Base-by-base conservation (phyloP, 2,113 vertebrate genomes). In the Alectura lathami region DNA sequence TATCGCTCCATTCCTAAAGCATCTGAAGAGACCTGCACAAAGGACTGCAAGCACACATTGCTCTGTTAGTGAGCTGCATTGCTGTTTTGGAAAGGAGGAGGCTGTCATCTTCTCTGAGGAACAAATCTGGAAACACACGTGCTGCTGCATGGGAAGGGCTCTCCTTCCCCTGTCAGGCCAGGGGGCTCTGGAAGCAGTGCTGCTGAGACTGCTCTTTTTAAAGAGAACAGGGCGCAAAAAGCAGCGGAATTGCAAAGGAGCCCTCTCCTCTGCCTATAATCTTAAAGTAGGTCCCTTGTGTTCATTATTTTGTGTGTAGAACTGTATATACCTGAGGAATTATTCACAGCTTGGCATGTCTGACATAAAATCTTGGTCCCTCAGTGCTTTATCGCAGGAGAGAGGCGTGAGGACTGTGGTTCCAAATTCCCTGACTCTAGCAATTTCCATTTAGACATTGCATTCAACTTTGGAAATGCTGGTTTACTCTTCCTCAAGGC, bases 11-110 rank as follows among this genome's bases (percentile, higher is more conserved):
- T 56, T 24, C 43, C 9, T 68, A 17, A 32, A 64, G 17, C 27
- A 21, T 23, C 23, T 70, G n/a, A 21, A 42, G 69, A 68, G 23
- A 21, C 21, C 17, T 10, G 2, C 32, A 15, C 3, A 66, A 91
- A 80, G n/a, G 4, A 14, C 85, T 82, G 11, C 47, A 93, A 57
- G 38, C 42, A 16, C 69, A 20, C 3, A 3, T 12, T 1, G 3
- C 0, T 0, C 40, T 70, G 13, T 48, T 48, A 17, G 0, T 43
- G 11, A 32, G 8, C 3, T 6, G 9, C 3, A 1, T 4, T 48
- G 23, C 13, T 91, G 6, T 7, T 56, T 66, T 69, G 23, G 24
- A 10, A 53, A 84, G 56, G 38, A 75, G 42, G 16, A 27, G 12
- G 15, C 16, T 4, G 3, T 40, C 11, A 3, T 27, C 50, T 36